Evolutionary conservation across 2,113 vertebrate genomes (phyloP).

Genomic region (Paramormyrops kingsleyae): DNA sequence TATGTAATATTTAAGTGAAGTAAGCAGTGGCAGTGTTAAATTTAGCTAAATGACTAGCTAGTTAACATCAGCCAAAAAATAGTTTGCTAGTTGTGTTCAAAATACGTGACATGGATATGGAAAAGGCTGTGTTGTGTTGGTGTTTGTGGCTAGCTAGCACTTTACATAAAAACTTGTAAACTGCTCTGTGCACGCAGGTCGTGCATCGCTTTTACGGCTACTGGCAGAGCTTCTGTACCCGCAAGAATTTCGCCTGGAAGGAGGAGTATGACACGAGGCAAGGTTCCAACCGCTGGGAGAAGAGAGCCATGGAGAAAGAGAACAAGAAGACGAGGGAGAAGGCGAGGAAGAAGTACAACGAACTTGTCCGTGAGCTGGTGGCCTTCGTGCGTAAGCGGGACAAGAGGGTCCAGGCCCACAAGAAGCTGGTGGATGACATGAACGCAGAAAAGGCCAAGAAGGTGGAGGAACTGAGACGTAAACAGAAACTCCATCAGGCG

Average conservation of each 20-base stretch:
- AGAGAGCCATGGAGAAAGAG: slow-evolving; percentile 96
- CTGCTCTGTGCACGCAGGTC: slow-evolving; percentile 54
- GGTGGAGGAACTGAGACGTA: slow-evolving; percentile 72
- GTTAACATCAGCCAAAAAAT: neutral
- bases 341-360: slow-evolving; percentile 81
- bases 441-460: slow-evolving; percentile 85
- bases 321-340: slow-evolving; percentile 89
- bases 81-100: neutral
- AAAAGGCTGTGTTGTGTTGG: neutral
- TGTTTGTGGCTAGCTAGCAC: neutral
- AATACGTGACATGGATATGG: neutral
- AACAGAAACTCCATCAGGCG: slow-evolving; percentile 82
- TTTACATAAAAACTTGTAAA: neutral
- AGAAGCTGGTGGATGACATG: slow-evolving; percentile 82
- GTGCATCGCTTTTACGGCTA: slow-evolving; percentile 90
- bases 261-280: slow-evolving; percentile 92
- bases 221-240: slow-evolving; percentile 97
- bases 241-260: slow-evolving; percentile 88
- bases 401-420: slow-evolving; percentile 84
- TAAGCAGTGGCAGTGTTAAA: neutral
- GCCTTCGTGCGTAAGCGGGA: slow-evolving; percentile 89
- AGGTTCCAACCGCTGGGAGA: slow-evolving; percentile 94
- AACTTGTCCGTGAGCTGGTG: slow-evolving; percentile 82
- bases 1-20: neutral
- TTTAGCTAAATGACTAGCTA: neutral